Evolutionary conservation across 2,797 vertebrate species (phyloP).

Genomic region (Poliocrania exsul): DNA sequence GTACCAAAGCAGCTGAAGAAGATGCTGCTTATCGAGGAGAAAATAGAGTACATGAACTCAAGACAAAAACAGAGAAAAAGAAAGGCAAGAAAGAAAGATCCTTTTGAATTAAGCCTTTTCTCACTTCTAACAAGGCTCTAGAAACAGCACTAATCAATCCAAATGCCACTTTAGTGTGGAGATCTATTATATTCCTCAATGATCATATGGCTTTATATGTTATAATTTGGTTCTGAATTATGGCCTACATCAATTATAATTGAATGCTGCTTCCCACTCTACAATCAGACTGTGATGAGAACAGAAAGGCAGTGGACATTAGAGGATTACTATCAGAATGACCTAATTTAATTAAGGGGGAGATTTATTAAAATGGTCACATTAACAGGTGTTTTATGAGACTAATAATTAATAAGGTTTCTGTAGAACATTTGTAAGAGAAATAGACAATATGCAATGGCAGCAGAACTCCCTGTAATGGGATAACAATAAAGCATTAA

Average conservation of each 20-base stretch:
- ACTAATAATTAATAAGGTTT: constrained; percentile 74
- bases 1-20: background rate
- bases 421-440: constrained; percentile 70
- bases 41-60: background rate
- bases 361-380: constrained; percentile 72
- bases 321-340: constrained; percentile 62
- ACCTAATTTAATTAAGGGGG: constrained; percentile 69
- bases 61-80: background rate
- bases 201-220: constrained; percentile 71
- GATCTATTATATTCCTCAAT: constrained; percentile 67
- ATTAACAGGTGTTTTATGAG: constrained; percentile 72
- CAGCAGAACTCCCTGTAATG: constrained; percentile 61
- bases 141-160: constrained; percentile 69
- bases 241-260: constrained; percentile 65
- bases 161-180: constrained; percentile 58
- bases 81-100: background rate
- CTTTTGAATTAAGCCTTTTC: constrained; percentile 51
- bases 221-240: constrained; percentile 71
- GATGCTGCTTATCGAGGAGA: background rate
- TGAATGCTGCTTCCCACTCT: constrained; percentile 45
- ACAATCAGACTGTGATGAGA: constrained; percentile 58
- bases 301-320: constrained; percentile 44
- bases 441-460: constrained; percentile 64
- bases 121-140: constrained; percentile 58
- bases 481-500: constrained; percentile 67